These are phyloP conservation scores for Periphyllus acericola DNA, from an alignment of 2,888 invertebrate genomes.

Conservation along the genomic window DNA sequence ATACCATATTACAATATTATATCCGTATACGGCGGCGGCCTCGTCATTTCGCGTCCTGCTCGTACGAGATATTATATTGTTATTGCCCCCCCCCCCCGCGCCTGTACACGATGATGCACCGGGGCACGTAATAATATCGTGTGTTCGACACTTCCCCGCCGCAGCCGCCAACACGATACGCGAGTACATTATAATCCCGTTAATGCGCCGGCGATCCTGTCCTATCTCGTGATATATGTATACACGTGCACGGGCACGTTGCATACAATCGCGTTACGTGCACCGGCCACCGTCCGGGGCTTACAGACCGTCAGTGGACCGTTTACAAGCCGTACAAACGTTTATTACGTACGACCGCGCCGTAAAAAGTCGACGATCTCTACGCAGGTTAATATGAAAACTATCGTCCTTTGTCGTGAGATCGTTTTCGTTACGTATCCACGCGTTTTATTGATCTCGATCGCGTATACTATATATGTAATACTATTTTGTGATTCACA, in stretches of 20 bases:
- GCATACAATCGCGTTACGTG: not conserved
- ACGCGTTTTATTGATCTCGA: too few species aligned
- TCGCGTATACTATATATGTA: too few species aligned
- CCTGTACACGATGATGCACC: too few species aligned
- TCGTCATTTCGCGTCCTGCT: not conserved
- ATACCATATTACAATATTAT: not conserved
- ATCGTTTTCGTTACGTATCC: too few species aligned
- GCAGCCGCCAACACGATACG: not conserved
- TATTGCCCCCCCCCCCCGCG: too few species aligned
- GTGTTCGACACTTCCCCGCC: constrained; percentile 16
- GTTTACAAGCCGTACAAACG: not conserved
- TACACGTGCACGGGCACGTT: not conserved
- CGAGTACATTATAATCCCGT: not conserved
- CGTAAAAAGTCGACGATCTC: too few species aligned
- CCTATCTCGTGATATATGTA: too few species aligned
- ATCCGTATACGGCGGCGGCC: not conserved
- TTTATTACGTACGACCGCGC: not conserved
- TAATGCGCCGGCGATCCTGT: not conserved
- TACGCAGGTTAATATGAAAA: too few species aligned
- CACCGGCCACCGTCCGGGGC: not conserved
- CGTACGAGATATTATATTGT: not conserved
- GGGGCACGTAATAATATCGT: not conserved
- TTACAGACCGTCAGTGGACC: not conserved
- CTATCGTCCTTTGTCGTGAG: too few species aligned
- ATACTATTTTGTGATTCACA: too few species aligned